Base-by-base conservation (phyloP, 2,797 vertebrate genomes). In the Sebastes hubbsi region DNA sequence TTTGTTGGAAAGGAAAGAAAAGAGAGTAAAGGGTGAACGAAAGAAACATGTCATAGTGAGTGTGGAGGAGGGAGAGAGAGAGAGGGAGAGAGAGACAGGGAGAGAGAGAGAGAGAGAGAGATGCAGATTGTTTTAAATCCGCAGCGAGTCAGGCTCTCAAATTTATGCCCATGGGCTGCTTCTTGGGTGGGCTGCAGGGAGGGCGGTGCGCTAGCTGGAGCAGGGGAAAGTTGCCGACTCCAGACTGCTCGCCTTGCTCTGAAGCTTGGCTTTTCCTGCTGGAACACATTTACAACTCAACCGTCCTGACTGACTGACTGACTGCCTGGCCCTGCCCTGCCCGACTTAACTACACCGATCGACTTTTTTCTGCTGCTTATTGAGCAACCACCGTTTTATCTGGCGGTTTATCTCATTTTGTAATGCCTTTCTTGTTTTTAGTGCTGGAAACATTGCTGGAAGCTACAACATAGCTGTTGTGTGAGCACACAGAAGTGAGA, bases 121-220 rank as follows among this genome's bases (percentile, higher is more conserved):
- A 25, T 92, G 88, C 92, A 96, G 95, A 96, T 96, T 95, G 95
- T 95, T 95, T 95, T 96, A 96, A 96, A 96, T 95, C 95, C 91
- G 77, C 94, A 94, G 94, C 95, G 91, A 96, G 93, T 96, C 95
- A 96, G 92, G 88, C 95, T 96, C 96, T 96, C 95, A 96, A 96
- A 97, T 97, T 96, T 97, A 97, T 97, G 96, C 96, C 96, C 95
- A 96, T 96, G 96, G 96, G 97, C 97, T 94, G 95, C 97, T 95
- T 97, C 97, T 98, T 98, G 97, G 97, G 97, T 98, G 97, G 97
- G 97, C 98, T 95, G 95, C 92, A 93, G 93, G 93, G 95, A 93
- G 94, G 91, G 91, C 86, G 90, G 88, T 78, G 92, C 83, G 25
- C 78, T 80, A 79, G 92, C 94, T 93, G 94, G 78, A 93, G 92